Evolutionary conservation across 2,888 invertebrate genomes (phyloP).

Genomic region (Eristalinus sepulchralis): DNA sequence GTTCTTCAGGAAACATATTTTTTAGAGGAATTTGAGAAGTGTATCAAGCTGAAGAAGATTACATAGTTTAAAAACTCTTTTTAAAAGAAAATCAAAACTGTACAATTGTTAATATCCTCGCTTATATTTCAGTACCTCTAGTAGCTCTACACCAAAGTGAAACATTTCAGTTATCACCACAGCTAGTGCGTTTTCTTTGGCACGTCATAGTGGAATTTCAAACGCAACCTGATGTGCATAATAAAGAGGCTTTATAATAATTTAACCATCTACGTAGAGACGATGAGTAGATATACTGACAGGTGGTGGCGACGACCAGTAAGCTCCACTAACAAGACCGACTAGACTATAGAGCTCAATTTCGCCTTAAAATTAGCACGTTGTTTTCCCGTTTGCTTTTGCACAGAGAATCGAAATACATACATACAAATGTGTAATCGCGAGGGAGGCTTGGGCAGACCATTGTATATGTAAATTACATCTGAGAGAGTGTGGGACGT

Average conservation of each 20-base stretch:
- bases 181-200: constrained; percentile 26
- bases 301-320: constrained; percentile 13
- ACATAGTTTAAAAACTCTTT: too few relatives aligned
- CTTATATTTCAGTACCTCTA: too few relatives aligned
- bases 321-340: neutral
- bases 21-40: too few relatives aligned
- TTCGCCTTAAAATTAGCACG: constrained; percentile 66
- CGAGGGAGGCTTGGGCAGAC: neutral
- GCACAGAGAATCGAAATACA: constrained; percentile 2
- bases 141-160: too few relatives aligned
- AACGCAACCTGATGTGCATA: constrained; percentile 61
- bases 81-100: too few relatives aligned
- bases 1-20: too few relatives aligned
- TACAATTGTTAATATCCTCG: too few relatives aligned
- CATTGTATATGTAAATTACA: constrained; percentile 68
- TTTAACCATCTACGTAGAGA: constrained; percentile 64
- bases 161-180: constrained; percentile 61
- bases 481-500: constrained; percentile 63
- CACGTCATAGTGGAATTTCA: neutral
- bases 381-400: constrained; percentile 26
- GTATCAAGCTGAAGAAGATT: too few relatives aligned
- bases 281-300: neutral
- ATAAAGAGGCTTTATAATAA: constrained; percentile 68
- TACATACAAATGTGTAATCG: neutral
- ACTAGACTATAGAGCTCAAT: constrained; percentile 56